These are phyloP conservation scores for Camponotus floridanus DNA, from an alignment of 1,140 invertebrate genomes.

Conservation along the genomic window DNA sequence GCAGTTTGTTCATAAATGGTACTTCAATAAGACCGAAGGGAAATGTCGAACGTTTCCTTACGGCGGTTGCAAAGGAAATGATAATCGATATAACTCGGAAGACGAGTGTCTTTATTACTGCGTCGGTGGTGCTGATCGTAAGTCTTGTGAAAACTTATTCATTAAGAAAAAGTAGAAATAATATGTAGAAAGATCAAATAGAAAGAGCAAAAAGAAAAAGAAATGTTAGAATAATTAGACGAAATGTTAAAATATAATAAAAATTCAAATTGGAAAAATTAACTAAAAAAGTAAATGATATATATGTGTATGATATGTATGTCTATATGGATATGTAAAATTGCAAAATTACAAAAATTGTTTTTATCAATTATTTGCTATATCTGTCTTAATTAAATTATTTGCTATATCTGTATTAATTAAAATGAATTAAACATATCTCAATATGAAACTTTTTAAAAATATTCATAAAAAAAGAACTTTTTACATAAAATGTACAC, in stretches of 20 bases:
- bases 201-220: background rate
- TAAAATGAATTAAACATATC: background rate
- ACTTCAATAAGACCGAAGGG: slow-evolving; percentile 89
- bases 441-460: background rate
- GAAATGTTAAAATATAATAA: background rate
- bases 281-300: background rate
- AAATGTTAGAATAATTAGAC: background rate
- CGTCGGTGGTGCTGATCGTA: slow-evolving; percentile 86
- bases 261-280: background rate
- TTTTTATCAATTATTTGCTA: background rate
- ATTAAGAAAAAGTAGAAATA: background rate
- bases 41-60: slow-evolving; percentile 91
- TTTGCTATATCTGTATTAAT: background rate
- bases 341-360: too few relatives aligned
- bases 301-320: background rate
- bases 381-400: background rate
- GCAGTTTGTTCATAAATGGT: slow-evolving; percentile 90
- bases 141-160: slow-evolving; percentile 60
- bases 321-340: too few relatives aligned
- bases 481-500: background rate
- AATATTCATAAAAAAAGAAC: background rate
- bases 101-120: slow-evolving; percentile 90
- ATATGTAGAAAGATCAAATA: background rate
- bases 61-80: slow-evolving; percentile 92
- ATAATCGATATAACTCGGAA: slow-evolving; percentile 92